Percentiles rank a stretch among this genome's conserved stretches.
phyloP scores from a whole-genome alignment of 2,888 invertebrate genomes.

The Caenorhabditis zanzibari region DNA sequence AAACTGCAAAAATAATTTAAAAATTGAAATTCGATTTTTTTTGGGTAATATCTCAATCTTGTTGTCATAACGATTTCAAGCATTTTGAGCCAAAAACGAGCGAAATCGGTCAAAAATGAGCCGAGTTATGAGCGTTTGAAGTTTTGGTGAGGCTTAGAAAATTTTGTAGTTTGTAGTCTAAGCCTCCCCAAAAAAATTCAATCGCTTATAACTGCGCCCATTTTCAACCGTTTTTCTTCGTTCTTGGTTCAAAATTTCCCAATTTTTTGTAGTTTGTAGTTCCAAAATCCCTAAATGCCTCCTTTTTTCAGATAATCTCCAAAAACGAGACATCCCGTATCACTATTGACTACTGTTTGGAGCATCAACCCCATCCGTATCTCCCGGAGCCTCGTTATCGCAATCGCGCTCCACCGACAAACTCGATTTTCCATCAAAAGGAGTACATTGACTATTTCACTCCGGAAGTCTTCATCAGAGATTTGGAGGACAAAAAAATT shows the following conservation, averaged over 20 bases:
- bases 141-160: conserved; percentile 1
- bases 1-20: no score
- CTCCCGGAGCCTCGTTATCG: not conserved
- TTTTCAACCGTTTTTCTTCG: no score
- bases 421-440: not conserved
- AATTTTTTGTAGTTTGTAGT: not conserved
- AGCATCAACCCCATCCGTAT: conserved; percentile 50
- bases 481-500: conserved; percentile 44
- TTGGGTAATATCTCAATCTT: no score
- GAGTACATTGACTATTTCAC: conserved; percentile 44
- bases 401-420: not conserved
- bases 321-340: conserved; percentile 58
- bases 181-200: not conserved
- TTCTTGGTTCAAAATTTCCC: not conserved
- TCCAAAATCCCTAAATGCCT: not conserved
- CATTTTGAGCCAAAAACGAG: not conserved
- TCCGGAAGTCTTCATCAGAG: conserved; percentile 49
- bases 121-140: no score
- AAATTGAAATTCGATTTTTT: no score
- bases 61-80: no score
- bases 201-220: not conserved
- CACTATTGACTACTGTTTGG: conserved; percentile 68
- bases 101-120: not conserved
- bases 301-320: conserved; percentile 44
- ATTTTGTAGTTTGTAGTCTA: conserved; percentile 9